phyloP scores from a whole-genome alignment of 2,888 invertebrate genomes.

The Parnassius smintheus region DNA sequence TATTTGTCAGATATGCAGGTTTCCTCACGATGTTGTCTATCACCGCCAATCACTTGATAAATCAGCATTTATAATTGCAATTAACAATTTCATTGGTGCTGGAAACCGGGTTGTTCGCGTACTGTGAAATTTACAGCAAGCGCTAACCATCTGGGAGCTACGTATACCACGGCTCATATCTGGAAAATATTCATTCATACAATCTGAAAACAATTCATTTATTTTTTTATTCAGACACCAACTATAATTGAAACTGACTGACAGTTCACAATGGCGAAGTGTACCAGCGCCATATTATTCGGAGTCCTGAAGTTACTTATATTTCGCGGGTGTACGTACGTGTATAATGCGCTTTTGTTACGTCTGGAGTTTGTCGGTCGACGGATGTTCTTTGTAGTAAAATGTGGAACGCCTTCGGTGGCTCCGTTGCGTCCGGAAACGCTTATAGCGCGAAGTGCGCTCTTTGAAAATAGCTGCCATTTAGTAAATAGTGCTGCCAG shows the following conservation, averaged over 20 bases:
- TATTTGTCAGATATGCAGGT: too few relatives aligned
- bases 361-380: conserved; percentile 48
- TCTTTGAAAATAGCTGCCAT: conserved; percentile 20
- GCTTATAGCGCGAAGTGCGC: conserved; percentile 25
- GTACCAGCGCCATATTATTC: conserved; percentile 6
- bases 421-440: conserved; percentile 29
- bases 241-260: conserved; percentile 5
- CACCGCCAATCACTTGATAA: too few relatives aligned
- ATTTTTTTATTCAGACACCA: neutral
- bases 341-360: conserved; percentile 28
- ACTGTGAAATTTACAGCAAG: too few relatives aligned
- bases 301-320: conserved; percentile 13
- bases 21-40: too few relatives aligned
- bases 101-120: too few relatives aligned
- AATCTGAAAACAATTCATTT: too few relatives aligned
- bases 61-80: too few relatives aligned
- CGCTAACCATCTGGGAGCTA: too few relatives aligned
- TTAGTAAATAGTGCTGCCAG: conserved; percentile 15
- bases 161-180: too few relatives aligned
- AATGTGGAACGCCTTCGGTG: conserved; percentile 36
- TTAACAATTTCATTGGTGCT: too few relatives aligned
- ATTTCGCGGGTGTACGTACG: conserved; percentile 22
- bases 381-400: conserved; percentile 48
- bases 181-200: too few relatives aligned
- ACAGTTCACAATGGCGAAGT: conserved; percentile 5